A percentile compares a stretch with the other conserved stretches of the same genome.
phyloP scores from a whole-genome alignment of 2,113 vertebrate genomes.

The Himantopus leucocephalus region DNA sequence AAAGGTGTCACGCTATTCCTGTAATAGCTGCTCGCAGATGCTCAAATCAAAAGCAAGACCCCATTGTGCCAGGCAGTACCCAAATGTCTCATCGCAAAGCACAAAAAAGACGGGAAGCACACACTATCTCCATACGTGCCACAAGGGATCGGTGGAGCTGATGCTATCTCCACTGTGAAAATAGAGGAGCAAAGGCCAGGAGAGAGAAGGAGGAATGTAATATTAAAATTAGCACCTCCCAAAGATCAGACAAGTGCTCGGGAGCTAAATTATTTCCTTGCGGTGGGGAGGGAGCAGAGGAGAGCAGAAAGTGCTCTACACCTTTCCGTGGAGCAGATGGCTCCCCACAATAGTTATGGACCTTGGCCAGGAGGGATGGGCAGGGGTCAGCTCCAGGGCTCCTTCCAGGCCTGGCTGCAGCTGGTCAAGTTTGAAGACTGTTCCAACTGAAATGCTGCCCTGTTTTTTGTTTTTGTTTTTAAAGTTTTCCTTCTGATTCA shows the following conservation, averaged over 20 bases:
- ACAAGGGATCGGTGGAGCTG: not conserved
- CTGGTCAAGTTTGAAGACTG: not conserved
- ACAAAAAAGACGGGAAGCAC: not conserved
- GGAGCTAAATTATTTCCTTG: not conserved
- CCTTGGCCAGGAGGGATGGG: not conserved
- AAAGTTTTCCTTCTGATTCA: not conserved
- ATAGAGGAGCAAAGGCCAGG: not conserved
- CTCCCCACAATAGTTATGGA: not conserved
- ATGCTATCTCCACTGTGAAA: not conserved
- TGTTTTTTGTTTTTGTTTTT: not conserved
- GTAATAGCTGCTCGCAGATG: not conserved
- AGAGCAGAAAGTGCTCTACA: not conserved
- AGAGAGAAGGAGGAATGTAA: not conserved
- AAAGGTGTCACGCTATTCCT: rapidly evolving
- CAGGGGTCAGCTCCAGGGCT: not conserved
- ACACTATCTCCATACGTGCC: rapidly evolving
- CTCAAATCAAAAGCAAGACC: not conserved
- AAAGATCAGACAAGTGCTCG: not conserved
- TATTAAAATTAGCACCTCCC: conserved; percentile 12
- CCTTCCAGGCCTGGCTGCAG: not conserved
- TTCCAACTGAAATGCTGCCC: not conserved
- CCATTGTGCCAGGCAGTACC: not conserved
- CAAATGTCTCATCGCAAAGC: not conserved
- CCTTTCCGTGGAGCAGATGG: not conserved
- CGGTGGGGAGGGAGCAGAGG: not conserved